Evolutionary conservation across 1,140 invertebrate genomes (phyloP).

Genomic region (Drosophila insularis): DNA sequence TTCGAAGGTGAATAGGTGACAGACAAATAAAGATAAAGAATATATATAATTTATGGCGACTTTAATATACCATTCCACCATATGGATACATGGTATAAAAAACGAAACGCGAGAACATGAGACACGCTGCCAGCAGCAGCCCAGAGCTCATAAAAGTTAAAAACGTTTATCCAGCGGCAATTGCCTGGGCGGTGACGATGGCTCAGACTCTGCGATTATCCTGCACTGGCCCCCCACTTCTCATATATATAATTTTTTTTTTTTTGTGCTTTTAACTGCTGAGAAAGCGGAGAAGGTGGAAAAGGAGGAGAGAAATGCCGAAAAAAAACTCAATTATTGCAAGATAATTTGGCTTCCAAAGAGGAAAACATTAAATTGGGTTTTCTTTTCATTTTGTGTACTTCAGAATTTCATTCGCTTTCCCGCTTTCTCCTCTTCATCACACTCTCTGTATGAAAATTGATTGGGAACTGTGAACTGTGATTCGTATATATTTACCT

Average conservation of each 20-base stretch:
- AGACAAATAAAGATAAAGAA: too few relatives aligned
- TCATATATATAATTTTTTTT: neutral
- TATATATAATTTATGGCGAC: too few relatives aligned
- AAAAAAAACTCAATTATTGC: constrained; percentile 73
- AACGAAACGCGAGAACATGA: constrained; percentile 23
- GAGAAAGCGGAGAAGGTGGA: neutral
- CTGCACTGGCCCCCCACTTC: neutral
- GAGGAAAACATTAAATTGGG: constrained; percentile 58
- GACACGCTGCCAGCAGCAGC: constrained; percentile 26
- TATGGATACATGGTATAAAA: too few relatives aligned
- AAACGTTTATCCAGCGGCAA: constrained; percentile 76
- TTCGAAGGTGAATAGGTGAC: too few relatives aligned
- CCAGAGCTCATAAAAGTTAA: constrained; percentile 71
- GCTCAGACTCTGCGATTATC: constrained; percentile 7
- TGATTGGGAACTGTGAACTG: constrained; percentile 37
- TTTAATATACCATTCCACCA: too few relatives aligned
- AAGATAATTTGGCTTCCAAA: constrained; percentile 68
- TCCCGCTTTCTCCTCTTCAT: neutral
- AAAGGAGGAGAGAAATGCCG: neutral
- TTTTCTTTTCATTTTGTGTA: constrained; percentile 18
- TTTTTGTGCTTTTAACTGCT: constrained; percentile 49
- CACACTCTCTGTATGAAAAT: constrained; percentile 37
- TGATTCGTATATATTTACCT: constrained; percentile 84
- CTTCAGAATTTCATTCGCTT: neutral
- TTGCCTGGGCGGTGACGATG: constrained; percentile 58